Conservation (phyloP, 1,140 invertebrate species). For the Bathynomus jamesi region DNA sequence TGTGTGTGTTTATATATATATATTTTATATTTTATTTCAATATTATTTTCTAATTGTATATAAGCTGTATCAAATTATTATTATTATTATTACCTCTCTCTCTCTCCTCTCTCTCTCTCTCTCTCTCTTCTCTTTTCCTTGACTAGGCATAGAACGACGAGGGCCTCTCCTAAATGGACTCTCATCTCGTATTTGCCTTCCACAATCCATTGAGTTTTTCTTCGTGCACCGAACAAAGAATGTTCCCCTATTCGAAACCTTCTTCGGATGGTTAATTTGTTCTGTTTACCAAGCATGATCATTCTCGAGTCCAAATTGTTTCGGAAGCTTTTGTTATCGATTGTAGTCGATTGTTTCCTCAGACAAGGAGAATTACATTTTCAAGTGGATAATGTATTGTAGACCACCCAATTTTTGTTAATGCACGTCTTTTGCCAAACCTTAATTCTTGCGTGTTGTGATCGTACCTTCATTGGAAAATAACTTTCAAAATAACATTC, state of each 20-base stretch:
- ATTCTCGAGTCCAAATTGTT: background rate
- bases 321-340: background rate
- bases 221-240: background rate
- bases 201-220: background rate
- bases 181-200: background rate
- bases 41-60: no score
- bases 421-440: no score
- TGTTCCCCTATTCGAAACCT: background rate
- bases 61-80: no score
- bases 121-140: no score
- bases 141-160: no score
- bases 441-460: no score
- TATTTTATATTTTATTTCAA: no score
- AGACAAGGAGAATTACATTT: background rate
- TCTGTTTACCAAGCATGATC: background rate
- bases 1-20: background rate
- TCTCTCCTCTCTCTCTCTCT: no score
- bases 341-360: background rate
- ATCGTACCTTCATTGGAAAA: no score
- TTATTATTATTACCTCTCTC: no score
- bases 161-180: background rate
- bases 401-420: no score
- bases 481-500: no score
- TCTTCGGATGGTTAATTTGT: background rate
- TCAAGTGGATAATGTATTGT: constrained; percentile 1